Base-by-base conservation (phyloP, 2,113 vertebrate genomes). In the Sebastes fasciatus region DNA sequence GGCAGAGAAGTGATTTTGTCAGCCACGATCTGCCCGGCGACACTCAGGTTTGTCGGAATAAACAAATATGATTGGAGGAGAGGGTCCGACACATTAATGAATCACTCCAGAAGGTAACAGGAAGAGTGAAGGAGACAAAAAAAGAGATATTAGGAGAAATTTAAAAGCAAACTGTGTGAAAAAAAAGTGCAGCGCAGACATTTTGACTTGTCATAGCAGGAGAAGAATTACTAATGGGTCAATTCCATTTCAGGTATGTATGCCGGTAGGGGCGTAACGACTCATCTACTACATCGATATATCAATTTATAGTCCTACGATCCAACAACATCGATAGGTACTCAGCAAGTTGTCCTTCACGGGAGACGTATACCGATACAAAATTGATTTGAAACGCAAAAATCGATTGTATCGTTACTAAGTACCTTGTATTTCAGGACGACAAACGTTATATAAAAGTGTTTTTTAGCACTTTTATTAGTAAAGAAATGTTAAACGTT, bases 1-100 rank as follows among this genome's bases (percentile, higher is more conserved):
- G 78, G 83, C 84, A 82, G 75, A 88, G 83, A 82, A 90, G 79
- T 61, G 48, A 71, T 82, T 91, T 82, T 80, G 71, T 83, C 69
- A 72, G 86, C 54, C 55, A 43, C 45, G 76, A 86, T 85, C 87
- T 75, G 75, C 81, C 77, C 21, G 5, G 86, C 55, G 76, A 92
- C 92, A 81, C 82, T 83, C 83, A 34, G 66, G 69, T 84, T 83
- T 85, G 60, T 86, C 75, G 85, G 79, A 84, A 85, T 77, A 84
- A 84, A 89, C 85, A 88, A 81, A 88, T 78, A 52, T 83, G 80
- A 90, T 77, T 86, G 80, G n/a, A 51, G n/a, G 43, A 76, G 48
- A 66, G 60, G 11, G 16, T 48, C 19, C 9, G n/a, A 54, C 4
- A 64, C 61, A 77, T 82, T 78, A 81, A 88, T 74, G 70, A 74